A percentile compares a stretch with the other conserved stretches of the same genome.
Evolutionary conservation across 2,113 vertebrate genomes (phyloP).

Genomic region (Eonycteris spelaea): DNA sequence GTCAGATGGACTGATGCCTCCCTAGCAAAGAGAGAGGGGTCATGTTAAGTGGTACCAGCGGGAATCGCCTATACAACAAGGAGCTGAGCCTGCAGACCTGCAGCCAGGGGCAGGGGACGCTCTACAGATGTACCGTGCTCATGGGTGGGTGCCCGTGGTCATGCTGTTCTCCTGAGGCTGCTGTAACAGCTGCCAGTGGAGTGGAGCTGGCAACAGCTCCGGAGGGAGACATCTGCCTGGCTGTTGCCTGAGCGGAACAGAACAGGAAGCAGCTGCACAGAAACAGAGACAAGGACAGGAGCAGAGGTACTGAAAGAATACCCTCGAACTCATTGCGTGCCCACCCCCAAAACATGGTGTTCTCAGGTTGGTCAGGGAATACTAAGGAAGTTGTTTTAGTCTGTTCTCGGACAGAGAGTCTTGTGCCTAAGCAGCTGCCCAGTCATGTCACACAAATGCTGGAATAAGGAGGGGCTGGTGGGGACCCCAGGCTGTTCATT

Average conservation of each 20-base stretch:
- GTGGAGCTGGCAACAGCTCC: conserved; percentile 67
- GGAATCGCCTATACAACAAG: background rate
- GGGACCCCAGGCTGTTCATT: background rate
- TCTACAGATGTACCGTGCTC: conserved; percentile 77
- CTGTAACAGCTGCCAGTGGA: conserved; percentile 72
- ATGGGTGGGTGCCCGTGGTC: conserved; percentile 59
- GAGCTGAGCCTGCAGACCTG: conserved; percentile 25
- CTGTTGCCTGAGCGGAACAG: conserved; percentile 39
- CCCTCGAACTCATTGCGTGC: fast-evolving
- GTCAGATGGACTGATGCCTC: background rate
- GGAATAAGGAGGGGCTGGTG: background rate
- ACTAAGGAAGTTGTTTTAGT: background rate
- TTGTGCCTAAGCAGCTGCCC: background rate
- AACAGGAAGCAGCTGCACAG: conserved; percentile 72
- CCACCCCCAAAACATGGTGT: conserved; percentile 38
- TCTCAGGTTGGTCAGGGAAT: background rate
- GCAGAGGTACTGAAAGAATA: conserved; percentile 41
- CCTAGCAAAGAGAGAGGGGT: background rate
- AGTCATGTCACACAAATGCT: background rate
- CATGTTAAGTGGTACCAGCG: conserved; percentile 21
- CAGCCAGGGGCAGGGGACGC: conserved; percentile 48
- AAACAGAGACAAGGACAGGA: conserved; percentile 57
- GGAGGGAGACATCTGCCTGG: conserved; percentile 70
- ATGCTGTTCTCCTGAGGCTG: conserved; percentile 57
- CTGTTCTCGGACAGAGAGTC: background rate